Conservation (phyloP, 2,888 invertebrate genomes). For the Apamea sordens region DNA sequence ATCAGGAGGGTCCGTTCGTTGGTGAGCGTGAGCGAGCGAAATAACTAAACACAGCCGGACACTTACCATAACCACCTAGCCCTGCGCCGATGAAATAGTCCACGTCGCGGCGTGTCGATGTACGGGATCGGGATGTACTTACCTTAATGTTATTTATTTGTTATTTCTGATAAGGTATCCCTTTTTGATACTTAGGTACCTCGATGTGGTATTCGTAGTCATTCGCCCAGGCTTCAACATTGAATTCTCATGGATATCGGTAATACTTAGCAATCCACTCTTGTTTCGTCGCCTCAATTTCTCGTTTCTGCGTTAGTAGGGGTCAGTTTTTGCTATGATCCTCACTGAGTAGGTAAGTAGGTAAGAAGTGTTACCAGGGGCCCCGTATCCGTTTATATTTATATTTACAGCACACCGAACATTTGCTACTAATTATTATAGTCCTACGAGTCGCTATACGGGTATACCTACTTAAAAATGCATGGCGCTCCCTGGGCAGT, state of each 20-base stretch:
- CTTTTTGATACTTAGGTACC: neutral
- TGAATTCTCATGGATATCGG: neutral
- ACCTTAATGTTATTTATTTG: neutral
- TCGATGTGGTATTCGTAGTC: neutral
- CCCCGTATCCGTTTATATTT: neutral
- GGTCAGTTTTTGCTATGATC: neutral
- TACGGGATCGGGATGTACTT: neutral
- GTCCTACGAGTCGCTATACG: neutral
- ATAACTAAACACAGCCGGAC: conserved; percentile 4
- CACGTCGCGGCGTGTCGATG: neutral
- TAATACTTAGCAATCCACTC: neutral
- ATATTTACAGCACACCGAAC: neutral
- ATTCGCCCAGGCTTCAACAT: neutral
- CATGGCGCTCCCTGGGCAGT: neutral
- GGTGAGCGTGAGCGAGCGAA: conserved; percentile 7
- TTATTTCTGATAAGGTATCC: neutral
- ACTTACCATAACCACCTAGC: too few species aligned
- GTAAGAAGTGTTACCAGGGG: neutral
- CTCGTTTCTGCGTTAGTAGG: neutral
- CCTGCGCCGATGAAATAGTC: neutral
- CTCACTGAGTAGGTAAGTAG: neutral
- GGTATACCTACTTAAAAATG: neutral
- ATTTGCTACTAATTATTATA: neutral
- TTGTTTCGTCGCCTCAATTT: neutral
- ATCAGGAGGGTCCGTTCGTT: conserved; percentile 10